Percentiles rank a stretch among this genome's conserved stretches.
phyloP scores from a whole-genome alignment of 2,888 invertebrate species.

The Scaptomyza flava region DNA sequence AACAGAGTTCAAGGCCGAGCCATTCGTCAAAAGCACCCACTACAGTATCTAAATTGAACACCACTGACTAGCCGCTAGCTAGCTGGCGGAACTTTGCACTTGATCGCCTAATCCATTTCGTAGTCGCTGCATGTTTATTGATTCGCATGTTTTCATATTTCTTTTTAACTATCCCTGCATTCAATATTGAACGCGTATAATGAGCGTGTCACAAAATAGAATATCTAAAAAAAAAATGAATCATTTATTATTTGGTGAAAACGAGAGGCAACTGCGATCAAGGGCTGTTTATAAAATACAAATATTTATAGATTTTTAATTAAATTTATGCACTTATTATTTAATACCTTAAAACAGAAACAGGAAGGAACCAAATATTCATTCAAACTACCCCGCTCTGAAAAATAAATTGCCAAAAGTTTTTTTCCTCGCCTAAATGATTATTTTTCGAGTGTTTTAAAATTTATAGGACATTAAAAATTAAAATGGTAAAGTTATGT shows the following conservation, averaged over 20 bases:
- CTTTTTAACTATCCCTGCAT: conserved; percentile 27
- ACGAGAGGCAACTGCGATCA: background rate
- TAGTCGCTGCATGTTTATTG: conserved; percentile 44
- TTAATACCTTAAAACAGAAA: too few relatives aligned
- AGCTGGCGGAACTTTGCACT: conserved; percentile 5
- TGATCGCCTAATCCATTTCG: conserved; percentile 24
- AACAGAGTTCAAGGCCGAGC: conserved; percentile 18
- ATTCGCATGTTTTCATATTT: conserved; percentile 64
- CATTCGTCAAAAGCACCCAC: conserved; percentile 35
- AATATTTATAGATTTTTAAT: background rate
- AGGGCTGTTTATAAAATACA: conserved; percentile 14
- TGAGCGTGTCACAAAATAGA: conserved; percentile 34
- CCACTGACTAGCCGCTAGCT: conserved; percentile 16
- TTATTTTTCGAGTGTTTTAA: too few relatives aligned
- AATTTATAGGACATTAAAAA: too few relatives aligned
- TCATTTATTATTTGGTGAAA: conserved; percentile 1
- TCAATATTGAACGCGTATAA: conserved; percentile 49
- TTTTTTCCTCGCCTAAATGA: too few relatives aligned
- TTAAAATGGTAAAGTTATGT: too few relatives aligned
- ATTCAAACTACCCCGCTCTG: too few relatives aligned
- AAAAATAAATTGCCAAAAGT: too few relatives aligned
- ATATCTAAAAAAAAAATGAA: conserved; percentile 48
- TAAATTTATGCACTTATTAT: too few relatives aligned
- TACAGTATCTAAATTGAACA: conserved; percentile 42
- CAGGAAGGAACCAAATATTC: too few relatives aligned